Base-by-base conservation (phyloP, 2,113 vertebrate species). In the Alaudala cheleensis region DNA sequence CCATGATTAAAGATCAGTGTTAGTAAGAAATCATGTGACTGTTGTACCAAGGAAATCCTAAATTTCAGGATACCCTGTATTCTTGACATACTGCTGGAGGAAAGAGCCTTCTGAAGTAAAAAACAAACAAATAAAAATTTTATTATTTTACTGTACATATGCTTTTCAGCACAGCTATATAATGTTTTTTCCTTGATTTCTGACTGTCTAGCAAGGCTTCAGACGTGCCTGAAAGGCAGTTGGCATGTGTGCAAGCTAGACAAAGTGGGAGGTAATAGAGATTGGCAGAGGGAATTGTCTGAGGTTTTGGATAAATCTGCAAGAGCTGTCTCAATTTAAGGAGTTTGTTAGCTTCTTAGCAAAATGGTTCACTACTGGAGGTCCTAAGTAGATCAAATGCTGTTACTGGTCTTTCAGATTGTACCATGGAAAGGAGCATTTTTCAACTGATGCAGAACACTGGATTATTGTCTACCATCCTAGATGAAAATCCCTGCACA, bases 231-330 rank as follows among this genome's bases (percentile, higher is more conserved):
- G 64, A 90, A 71, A 97, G 88, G 58, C 58, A 70, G 23, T 16
- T 88, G 80, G 65, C 69, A 50, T 50, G n/a, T 77, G 29, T 90
- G 67, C 40, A 91, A 83, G 74, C 37, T 72, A 83, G 58, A 86
- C 33, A 31, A 89, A 88, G 88, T 91, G 44, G 54, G 86, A 93
- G 17, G 39, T 76, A 92, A 91, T 64, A 83, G 20, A 71, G 80
- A 84, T 5, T 89, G 80, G 88, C 83, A 85, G 51, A 89, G n/a
- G 20, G 64, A 90, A 78, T 90, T 88, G 24, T 71, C 83, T 86
- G 71, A 90, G 80, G 40, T 90, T 94, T 93, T 88, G 40, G 64
- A 28, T 81, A 81, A 92, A n/a, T 62, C 56, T 91, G 24, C 25
- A 76, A 76, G 29, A 89, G 13, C 21, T 67, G 34, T 89, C 65